Conservation (phyloP, 2,113 vertebrate species). For the Hepsetus odoe region DNA sequence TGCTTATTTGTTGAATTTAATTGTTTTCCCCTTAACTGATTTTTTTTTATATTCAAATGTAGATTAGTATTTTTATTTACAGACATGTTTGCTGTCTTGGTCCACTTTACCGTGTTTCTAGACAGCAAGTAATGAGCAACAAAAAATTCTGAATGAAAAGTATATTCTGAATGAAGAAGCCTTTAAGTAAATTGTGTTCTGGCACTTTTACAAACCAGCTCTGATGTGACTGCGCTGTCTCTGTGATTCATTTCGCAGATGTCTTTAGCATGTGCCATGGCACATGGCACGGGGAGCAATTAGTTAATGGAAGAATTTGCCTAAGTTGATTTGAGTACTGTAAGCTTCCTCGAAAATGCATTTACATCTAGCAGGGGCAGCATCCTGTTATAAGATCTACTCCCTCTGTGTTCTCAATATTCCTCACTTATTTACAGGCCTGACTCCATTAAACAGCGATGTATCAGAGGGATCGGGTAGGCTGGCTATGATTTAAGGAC, state of each 20-base stretch:
- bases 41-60: too few relatives aligned
- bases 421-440: conserved; percentile 24
- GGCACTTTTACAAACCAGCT: not conserved
- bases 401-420: conserved; percentile 19
- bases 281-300: conserved; percentile 15
- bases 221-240: not conserved
- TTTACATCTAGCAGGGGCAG: conserved; percentile 39
- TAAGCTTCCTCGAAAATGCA: conserved; percentile 35
- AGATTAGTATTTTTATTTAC: too few relatives aligned
- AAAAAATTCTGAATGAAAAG: conserved; percentile 15
- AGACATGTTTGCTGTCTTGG: too few relatives aligned
- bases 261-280: not conserved
- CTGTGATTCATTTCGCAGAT: conserved; percentile 26
- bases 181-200: not conserved
- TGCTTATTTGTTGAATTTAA: too few relatives aligned
- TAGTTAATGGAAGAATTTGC: conserved; percentile 43
- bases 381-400: conserved; percentile 24
- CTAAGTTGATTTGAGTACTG: conserved; percentile 24
- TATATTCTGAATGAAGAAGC: conserved; percentile 10
- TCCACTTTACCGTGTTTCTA: not conserved
- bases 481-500: conserved; percentile 30
- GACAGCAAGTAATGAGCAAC: not conserved
- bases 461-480: not conserved
- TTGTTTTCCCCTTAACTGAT: too few relatives aligned
- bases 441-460: conserved; percentile 26